phyloP scores from a whole-genome alignment of 92 coral and sea anemone species.

The Paragorgia papillata region DNA sequence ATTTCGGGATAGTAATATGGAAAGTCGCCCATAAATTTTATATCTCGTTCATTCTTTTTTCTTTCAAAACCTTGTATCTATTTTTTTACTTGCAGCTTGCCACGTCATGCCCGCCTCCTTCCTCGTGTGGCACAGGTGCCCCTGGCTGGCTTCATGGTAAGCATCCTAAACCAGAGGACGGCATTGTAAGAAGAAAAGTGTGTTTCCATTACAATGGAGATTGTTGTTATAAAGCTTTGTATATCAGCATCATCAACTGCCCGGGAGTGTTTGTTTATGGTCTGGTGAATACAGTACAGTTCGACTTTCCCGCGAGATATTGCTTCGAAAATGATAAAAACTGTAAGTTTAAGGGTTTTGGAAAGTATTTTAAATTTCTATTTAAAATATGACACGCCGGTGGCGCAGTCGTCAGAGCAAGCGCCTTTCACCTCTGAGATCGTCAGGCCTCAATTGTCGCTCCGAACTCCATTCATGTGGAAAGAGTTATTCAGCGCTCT shows the following conservation, averaged over 20 bases:
- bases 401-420: too few species aligned
- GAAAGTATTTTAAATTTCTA: too few species aligned
- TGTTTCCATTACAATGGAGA: conserved; percentile 8
- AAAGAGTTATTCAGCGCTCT: too few species aligned
- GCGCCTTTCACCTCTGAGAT: too few species aligned
- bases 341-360: neutral
- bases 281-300: neutral
- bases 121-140: conserved; percentile 7
- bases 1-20: too few species aligned
- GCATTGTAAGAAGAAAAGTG: neutral
- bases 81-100: too few species aligned
- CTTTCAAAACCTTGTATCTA: too few species aligned
- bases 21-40: too few species aligned
- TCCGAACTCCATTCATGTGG: too few species aligned
- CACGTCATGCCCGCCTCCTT: neutral
- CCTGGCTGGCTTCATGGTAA: conserved; percentile 10
- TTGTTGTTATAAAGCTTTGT: conserved; percentile 4
- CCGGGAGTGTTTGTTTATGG: conserved; percentile 18
- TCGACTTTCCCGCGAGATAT: neutral
- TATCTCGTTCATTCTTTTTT: too few species aligned
- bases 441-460: too few species aligned
- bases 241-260: conserved; percentile 1
- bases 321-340: conserved; percentile 9
- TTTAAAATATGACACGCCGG: too few species aligned
- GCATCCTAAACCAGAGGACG: conserved; percentile 20